Conservation (phyloP, 2,888 invertebrate species). For the Eugnorisma glareosa region DNA sequence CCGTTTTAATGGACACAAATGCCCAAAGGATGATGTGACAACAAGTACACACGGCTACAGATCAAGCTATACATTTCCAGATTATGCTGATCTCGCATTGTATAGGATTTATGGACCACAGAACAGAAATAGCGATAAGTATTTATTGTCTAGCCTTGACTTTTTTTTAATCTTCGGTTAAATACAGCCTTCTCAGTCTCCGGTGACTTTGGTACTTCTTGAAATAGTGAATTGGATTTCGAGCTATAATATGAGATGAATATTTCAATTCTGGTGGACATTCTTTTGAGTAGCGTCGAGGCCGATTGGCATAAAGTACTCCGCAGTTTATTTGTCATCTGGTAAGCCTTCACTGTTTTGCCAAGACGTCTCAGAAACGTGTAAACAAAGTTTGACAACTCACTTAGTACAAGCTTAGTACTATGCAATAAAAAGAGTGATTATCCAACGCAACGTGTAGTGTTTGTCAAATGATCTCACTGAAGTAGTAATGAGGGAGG, state of each 20-base stretch:
- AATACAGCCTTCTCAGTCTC: too few relatives aligned
- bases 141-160: too few relatives aligned
- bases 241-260: neutral
- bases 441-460: slow-evolving; percentile 37
- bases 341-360: neutral
- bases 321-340: neutral
- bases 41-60: too few relatives aligned
- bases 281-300: neutral
- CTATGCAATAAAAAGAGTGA: slow-evolving; percentile 45
- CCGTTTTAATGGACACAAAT: neutral
- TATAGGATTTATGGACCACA: too few relatives aligned
- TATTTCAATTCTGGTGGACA: neutral
- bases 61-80: too few relatives aligned
- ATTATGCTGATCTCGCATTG: too few relatives aligned
- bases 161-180: too few relatives aligned
- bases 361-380: slow-evolving; percentile 3
- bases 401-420: slow-evolving; percentile 16
- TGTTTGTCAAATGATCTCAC: slow-evolving; percentile 58
- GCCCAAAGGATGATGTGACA: too few relatives aligned
- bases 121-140: too few relatives aligned
- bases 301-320: neutral
- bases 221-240: neutral
- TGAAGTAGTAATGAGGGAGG: slow-evolving; percentile 29
- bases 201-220: neutral
- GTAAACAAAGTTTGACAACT: slow-evolving; percentile 28